Conservation (phyloP, 2,113 vertebrate species). For the Verasper variegatus region DNA sequence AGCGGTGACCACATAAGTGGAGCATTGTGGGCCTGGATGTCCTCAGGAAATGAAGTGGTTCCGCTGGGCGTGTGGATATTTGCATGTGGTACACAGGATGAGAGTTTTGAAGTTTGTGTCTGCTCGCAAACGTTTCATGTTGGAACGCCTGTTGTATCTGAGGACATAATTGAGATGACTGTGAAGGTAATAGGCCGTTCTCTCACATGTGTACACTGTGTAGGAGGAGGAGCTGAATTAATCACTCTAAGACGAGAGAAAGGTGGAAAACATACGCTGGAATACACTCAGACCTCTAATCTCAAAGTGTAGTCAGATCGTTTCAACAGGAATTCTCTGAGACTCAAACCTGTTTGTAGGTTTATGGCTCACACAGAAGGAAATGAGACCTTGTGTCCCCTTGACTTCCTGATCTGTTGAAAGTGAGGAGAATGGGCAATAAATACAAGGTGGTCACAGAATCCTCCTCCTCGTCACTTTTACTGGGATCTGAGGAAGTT, state of each 20-base stretch:
- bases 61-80: slow-evolving; percentile 63
- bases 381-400: not conserved
- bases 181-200: not conserved
- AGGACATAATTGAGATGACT: slow-evolving; percentile 9
- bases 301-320: too few relatives aligned
- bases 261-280: too few relatives aligned
- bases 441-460: slow-evolving; percentile 10
- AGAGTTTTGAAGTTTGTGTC: slow-evolving; percentile 24
- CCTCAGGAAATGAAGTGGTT: slow-evolving; percentile 66
- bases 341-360: not conserved
- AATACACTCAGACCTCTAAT: too few relatives aligned
- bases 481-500: slow-evolving; percentile 40
- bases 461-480: slow-evolving; percentile 46
- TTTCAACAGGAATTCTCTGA: not conserved
- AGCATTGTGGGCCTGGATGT: slow-evolving; percentile 57
- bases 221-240: not conserved
- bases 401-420: slow-evolving; percentile 28
- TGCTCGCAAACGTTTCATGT: slow-evolving; percentile 9
- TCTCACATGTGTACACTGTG: not conserved
- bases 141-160: not conserved
- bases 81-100: slow-evolving; percentile 49
- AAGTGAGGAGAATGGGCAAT: slow-evolving; percentile 20
- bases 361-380: slow-evolving; percentile 24
- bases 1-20: slow-evolving; percentile 56
- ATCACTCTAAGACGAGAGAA: not conserved